These are phyloP conservation scores for Epinephelus cyanopodus DNA, from an alignment of 2,113 vertebrate species.

Conservation along the genomic window DNA sequence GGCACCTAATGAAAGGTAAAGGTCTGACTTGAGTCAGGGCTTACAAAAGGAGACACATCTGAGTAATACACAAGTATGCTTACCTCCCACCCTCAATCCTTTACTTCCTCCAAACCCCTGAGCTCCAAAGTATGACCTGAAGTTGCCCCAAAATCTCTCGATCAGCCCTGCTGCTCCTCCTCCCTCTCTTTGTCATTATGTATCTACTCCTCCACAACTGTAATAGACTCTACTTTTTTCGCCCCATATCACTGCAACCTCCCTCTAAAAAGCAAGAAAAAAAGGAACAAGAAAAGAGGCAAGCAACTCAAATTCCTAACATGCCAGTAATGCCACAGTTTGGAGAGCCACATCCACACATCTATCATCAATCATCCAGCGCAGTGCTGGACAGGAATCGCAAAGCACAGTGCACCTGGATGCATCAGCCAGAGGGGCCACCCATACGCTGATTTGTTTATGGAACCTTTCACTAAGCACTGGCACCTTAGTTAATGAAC, in stretches of 20 bases:
- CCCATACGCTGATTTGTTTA: constrained; percentile 21
- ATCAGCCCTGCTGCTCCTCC: constrained; percentile 19
- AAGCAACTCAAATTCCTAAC: constrained; percentile 53
- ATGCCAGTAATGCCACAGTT: constrained; percentile 42
- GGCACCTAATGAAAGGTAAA: constrained; percentile 19
- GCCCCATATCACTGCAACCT: constrained; percentile 6
- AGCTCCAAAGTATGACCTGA: constrained; percentile 15
- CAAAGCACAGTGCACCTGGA: constrained; percentile 48
- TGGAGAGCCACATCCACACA: constrained; percentile 8
- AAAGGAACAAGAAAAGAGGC: constrained; percentile 14
- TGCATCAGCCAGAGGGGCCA: constrained; percentile 33
- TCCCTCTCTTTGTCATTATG: constrained; percentile 3
- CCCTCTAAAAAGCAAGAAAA: neutral
- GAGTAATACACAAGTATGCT: constrained; percentile 30
- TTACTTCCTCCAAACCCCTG: constrained; percentile 23
- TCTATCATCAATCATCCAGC: constrained; percentile 41
- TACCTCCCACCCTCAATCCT: neutral
- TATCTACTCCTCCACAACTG: constrained; percentile 34
- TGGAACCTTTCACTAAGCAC: constrained; percentile 14
- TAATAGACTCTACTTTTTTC: constrained; percentile 2
- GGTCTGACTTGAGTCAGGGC: constrained; percentile 3
- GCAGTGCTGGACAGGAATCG: constrained; percentile 15
- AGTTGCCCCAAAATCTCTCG: constrained; percentile 24
- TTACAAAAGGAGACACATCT: constrained; percentile 22
- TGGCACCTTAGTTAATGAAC: constrained; percentile 20